These are phyloP conservation scores for Luehdorfia chinensis DNA, from an alignment of 1,140 invertebrate species.

Conservation along the genomic window DNA sequence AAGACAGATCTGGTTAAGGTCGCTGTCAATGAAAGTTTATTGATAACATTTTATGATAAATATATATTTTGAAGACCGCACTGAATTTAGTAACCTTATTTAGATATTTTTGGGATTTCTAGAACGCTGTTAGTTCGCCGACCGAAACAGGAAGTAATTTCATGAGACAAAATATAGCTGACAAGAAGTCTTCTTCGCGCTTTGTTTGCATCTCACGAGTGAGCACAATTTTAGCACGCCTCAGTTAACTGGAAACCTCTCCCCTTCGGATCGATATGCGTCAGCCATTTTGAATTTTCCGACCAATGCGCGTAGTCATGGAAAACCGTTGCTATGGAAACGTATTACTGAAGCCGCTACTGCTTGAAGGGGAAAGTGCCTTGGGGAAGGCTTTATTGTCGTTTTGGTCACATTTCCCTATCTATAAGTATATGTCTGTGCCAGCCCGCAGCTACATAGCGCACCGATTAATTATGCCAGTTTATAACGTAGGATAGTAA, in stretches of 20 bases:
- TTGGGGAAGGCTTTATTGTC: conserved; percentile 44
- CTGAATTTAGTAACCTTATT: too few species aligned
- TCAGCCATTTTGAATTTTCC: conserved; percentile 74
- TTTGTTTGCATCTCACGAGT: conserved; percentile 20
- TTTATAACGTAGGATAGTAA: not conserved
- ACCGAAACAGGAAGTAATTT: too few species aligned
- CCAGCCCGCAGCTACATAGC: not conserved
- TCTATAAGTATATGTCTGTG: conserved; percentile 9
- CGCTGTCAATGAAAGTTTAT: too few species aligned
- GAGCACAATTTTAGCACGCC: conserved; percentile 42
- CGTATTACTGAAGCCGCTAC: conserved; percentile 37
- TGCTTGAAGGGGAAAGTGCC: conserved; percentile 63
- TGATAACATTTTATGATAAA: too few species aligned
- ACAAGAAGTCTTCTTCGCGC: too few species aligned
- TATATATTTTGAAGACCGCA: too few species aligned
- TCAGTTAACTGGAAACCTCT: conserved; percentile 34
- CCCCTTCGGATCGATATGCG: conserved; percentile 59
- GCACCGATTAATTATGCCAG: not conserved
- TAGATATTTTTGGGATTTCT: too few species aligned
- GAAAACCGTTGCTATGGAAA: conserved; percentile 62
- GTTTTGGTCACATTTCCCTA: conserved; percentile 23
- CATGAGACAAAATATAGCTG: too few species aligned
- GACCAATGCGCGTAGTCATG: conserved; percentile 71
- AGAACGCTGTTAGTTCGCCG: too few species aligned
- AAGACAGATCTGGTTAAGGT: too few species aligned